These are phyloP conservation scores for Brachyrhaphis roseni DNA, from an alignment of 2,797 vertebrate species.

Conservation along the genomic window DNA sequence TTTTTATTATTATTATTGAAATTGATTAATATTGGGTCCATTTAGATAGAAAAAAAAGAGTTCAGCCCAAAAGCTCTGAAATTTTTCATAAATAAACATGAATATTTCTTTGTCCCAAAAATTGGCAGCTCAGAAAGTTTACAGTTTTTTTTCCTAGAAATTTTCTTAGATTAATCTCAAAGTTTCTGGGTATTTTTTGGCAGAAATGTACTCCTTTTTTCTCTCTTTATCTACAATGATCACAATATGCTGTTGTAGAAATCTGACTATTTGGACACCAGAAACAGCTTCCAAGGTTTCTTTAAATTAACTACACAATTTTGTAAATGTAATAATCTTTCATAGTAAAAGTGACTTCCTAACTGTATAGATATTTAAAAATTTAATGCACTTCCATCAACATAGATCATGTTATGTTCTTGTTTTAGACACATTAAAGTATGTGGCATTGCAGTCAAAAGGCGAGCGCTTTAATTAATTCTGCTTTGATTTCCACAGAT, in stretches of 20 bases:
- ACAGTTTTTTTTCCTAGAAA: no score
- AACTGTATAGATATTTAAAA: not conserved
- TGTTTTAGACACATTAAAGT: not conserved
- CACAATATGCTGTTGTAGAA: not conserved
- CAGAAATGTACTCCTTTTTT: no score
- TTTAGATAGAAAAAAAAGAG: no score
- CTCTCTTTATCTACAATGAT: no score
- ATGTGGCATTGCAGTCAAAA: not conserved
- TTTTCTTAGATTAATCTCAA: no score
- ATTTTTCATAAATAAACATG: no score
- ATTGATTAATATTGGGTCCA: not conserved
- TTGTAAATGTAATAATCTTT: not conserved
- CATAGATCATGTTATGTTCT: not conserved
- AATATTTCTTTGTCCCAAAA: no score
- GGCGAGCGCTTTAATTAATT: not conserved
- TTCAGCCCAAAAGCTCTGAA: no score
- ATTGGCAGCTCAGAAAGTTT: no score
- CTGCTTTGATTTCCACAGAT: slow-evolving; percentile 4
- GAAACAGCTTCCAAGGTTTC: not conserved
- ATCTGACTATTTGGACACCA: not conserved
- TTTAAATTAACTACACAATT: not conserved
- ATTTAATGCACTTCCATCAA: not conserved
- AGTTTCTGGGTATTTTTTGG: no score
- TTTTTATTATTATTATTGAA: not conserved
- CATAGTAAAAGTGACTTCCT: not conserved